Base-by-base conservation (phyloP, 2,113 vertebrate genomes). In the Triplophysa dalaica region DNA sequence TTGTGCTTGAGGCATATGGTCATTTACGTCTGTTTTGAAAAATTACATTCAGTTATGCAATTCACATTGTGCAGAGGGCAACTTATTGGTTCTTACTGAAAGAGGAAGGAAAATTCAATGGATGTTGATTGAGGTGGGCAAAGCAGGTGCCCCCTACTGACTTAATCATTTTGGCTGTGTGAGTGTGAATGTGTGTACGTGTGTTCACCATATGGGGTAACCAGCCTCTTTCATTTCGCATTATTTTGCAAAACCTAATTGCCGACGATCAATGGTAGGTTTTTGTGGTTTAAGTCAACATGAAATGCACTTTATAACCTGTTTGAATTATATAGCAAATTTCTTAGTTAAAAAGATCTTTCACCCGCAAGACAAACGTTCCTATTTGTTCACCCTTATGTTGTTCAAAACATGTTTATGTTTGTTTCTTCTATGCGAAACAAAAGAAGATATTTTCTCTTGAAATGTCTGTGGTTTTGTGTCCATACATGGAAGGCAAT, bases 51-150 rank as follows among this genome's bases (percentile, higher is more conserved):
- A 48, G 33, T 61, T 60, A 43, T 10, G 10, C 58, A 24, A 50
- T 24, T 38, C 24, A 69, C 38, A 26, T 60, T 81, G 17, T 22
- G 33, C 12, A 17, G 43, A 75, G 54, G 67, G 65, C 26, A 76
- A 43, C 14, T 24, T 58, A 22, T 77, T 22, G 19, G 41, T 14
- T 14, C 50, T 65, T 38, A 14, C 54, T 52, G 48, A 65, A 61
- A 21, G 58, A 63, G 26, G 2, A 50, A 38, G 22, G 24, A 33
- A 41, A 67, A 78, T 45, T 38, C 43, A 29, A 78, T 70, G 33
- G 81, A 41, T 63, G 17, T 26, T 78, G 81, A 74, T 78, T 78
- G 69, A 61, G 50, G 50, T 52, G 50, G 62, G 58, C 76, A 78
- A 14, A 43, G 64, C 41, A 29, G 52, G 75, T 52, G 76, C 75